Percentiles rank a stretch among this genome's conserved stretches.
Conservation (phyloP, 1,140 invertebrate genomes). For the Telenomus remus region DNA sequence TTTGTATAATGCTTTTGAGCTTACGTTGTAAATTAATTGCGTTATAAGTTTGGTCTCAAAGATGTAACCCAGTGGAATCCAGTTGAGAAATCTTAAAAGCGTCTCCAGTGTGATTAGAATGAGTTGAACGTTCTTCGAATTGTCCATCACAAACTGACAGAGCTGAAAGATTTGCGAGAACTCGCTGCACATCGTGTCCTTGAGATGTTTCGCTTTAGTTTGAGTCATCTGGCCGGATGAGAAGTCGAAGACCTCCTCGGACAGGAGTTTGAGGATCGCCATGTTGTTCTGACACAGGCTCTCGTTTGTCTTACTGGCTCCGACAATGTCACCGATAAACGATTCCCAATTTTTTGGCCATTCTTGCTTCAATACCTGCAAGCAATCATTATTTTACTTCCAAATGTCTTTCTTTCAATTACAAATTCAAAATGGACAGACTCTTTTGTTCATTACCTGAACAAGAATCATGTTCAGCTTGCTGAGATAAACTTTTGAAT, state of each 20-base stretch:
- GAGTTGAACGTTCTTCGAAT: slow-evolving; percentile 95
- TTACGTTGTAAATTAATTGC: slow-evolving; percentile 94
- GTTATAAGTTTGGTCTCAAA: slow-evolving; percentile 99
- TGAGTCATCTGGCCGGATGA: slow-evolving; percentile 98
- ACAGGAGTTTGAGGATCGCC: slow-evolving; percentile 97
- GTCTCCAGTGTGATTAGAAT: slow-evolving; percentile 97
- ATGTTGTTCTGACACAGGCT: slow-evolving; percentile 99
- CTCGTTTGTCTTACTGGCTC: slow-evolving; percentile 98
- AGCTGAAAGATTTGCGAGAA: slow-evolving; percentile 98
- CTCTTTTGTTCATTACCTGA: too few relatives aligned
- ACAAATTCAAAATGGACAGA: slow-evolving; percentile 4
- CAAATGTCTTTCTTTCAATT: too few relatives aligned
- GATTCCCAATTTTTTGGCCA: slow-evolving; percentile 99
- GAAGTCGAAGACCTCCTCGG: slow-evolving; percentile 99
- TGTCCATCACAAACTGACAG: slow-evolving; percentile 98
- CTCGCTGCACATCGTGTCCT: slow-evolving; percentile 99
- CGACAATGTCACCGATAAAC: slow-evolving; percentile 99
- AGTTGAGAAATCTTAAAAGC: slow-evolving; percentile 96
- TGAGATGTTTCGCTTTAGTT: slow-evolving; percentile 98
- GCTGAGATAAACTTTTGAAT: slow-evolving; percentile 97
- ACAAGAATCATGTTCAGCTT: slow-evolving; percentile 99
- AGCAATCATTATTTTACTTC: not conserved
- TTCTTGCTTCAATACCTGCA: slow-evolving; percentile 97
- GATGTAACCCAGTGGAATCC: slow-evolving; percentile 99
- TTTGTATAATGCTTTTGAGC: too few relatives aligned